Evolutionary conservation across 2,113 vertebrate genomes (phyloP), one percentile per base, ranked within the genome.

Genomic region (Conger conger): DNA sequence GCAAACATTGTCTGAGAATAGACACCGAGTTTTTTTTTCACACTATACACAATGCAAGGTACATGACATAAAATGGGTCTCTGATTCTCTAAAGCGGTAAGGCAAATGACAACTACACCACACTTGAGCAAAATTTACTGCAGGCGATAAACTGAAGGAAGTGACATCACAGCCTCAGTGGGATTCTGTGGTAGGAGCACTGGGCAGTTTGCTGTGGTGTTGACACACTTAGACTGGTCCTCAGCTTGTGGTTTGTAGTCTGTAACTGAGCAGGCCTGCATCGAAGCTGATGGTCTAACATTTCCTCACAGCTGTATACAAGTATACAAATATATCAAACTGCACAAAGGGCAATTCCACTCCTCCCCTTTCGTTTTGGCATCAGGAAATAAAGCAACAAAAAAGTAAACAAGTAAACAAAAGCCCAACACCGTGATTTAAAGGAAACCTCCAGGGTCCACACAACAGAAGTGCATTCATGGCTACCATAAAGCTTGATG

Each of bases 361-460:
- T 73, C 76, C 89, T 86, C 87, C 87, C 89, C 86, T 87, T 87
- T 85, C 88, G 93, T 89, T 90, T 95, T 95, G 94, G 94, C 93
- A 95, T 94, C 86, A 88, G 90, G 94, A 88, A 84, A 78, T 18
- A 87, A 84, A 86, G 92, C 90, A 83, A 91, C 89, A 91, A 91
- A 80, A 80, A 79, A 79, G 23, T 33, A 91, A 89, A 93, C 84
- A 85, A 20, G 81, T 89, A 81, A 4, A 89, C 88, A 83, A 90
- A 18, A 86, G 54, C 40, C 79, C 18, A 57, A 85, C 50, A 45
- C 81, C 40, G 84, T 90, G 86, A 82, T 87, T 92, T 87, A 78
- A 81, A 90, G 84, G 89, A 89, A 88, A 88, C 91, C 88, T 90
- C 90, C 82, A 81, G 89, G 83, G 86, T 88, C 84, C 86, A 86